phyloP scores from a whole-genome alignment of 2,113 vertebrate species.

The Nettapus auritus region DNA sequence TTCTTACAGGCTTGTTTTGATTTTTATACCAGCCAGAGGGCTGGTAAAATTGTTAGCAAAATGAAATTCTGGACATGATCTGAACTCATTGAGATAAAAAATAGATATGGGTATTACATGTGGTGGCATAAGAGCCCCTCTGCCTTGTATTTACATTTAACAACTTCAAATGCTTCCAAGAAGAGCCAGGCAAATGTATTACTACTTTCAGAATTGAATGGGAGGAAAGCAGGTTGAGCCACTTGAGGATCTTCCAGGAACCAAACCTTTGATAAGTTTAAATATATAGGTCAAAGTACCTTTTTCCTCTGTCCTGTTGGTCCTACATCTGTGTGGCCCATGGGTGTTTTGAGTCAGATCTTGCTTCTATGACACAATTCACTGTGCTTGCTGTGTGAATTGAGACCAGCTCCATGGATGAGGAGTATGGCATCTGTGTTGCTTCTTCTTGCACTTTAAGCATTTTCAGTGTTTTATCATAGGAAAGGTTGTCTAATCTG shows the following conservation, averaged over 20 bases:
- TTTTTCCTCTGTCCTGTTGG: background rate
- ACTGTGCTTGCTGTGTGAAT: background rate
- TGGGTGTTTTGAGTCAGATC: background rate
- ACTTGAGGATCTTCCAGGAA: background rate
- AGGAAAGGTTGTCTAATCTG: background rate
- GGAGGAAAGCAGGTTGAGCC: background rate
- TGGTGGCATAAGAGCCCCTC: background rate
- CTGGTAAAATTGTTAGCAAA: background rate
- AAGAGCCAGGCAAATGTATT: background rate
- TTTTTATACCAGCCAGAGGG: background rate
- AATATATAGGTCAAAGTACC: background rate
- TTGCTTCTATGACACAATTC: background rate
- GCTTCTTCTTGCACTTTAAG: background rate
- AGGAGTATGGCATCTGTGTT: background rate
- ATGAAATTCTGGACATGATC: background rate
- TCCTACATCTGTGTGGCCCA: background rate
- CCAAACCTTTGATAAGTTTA: background rate
- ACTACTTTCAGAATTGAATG: background rate
- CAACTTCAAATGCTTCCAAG: background rate
- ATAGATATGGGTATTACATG: background rate
- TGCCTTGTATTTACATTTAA: background rate
- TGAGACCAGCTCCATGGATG: accelerated
- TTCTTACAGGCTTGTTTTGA: background rate
- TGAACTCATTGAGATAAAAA: background rate
- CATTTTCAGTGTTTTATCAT: background rate